Evolutionary conservation across 2,797 vertebrate species (phyloP), one percentile per base, ranked within the genome.

Genomic region (Telmatherina bonti): DNA sequence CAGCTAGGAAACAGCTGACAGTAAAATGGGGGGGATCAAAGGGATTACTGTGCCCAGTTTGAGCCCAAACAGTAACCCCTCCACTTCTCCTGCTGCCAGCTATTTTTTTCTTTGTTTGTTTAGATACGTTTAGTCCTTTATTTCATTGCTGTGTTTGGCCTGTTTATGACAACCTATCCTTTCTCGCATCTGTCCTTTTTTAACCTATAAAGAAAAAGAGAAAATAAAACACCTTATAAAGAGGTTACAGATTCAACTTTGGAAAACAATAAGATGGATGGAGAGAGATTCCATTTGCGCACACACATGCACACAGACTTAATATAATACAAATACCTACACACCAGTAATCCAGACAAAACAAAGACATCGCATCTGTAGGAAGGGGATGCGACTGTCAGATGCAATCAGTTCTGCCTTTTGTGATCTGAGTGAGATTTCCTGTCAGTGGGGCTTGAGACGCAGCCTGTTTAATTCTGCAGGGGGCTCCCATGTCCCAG

Each of bases 1-100:
- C 88, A 89, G 90, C 90, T 91, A 87, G 90, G 91, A 94, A 93
- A 93, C 89, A 91, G 92, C 91, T 93, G 90, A 93, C 92, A 87
- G 89, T 90, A 91, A 93, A 92, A 90, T 87, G 83, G 87, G 79
- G 83, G 87, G 91, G 87, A 88, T 91, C 91, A 94, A 81, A 82
- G 82, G 83, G 92, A 93, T 92, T 93, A 93, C 85, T 56, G 79
- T 72, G 88, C 85, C 90, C 88, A 82, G 90, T 91, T 91, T 88
- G 89, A 89, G 87, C 82, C 85, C 83, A 88, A 91, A 91, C 87
- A 85, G 83, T 88, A 89, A 87, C 89, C 91, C 89, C 79, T 87
- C 86, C 81, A 74, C 78, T 84, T 74, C 85, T 79, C 76, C 64
- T 68, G 65, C 73, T 62, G 76, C 79, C 72, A 80, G 78, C 78